Evolutionary conservation across 2,888 invertebrate genomes (phyloP).

Genomic region (Helleia helle): DNA sequence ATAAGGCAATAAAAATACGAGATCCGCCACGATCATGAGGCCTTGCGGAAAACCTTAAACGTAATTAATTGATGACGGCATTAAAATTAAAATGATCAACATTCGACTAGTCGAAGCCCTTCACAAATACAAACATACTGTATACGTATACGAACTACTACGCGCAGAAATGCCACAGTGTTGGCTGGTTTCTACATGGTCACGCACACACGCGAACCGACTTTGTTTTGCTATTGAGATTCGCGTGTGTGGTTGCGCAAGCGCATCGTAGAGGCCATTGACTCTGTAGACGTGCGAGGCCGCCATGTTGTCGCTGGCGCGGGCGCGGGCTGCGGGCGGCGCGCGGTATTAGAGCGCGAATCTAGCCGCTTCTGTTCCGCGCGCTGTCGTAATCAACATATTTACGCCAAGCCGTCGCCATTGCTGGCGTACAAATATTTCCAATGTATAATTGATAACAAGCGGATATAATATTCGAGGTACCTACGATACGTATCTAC

Average conservation of each 20-base stretch:
- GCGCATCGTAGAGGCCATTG: conserved; percentile 67
- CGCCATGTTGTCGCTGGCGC: conserved; percentile 43
- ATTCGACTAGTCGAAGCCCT: conserved; percentile 51
- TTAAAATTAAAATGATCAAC: conserved; percentile 60
- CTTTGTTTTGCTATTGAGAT: conserved; percentile 71
- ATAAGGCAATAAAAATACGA: not conserved
- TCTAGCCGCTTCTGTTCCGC: conserved; percentile 54
- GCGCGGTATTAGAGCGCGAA: conserved; percentile 57
- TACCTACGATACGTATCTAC: not conserved
- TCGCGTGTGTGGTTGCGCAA: conserved; percentile 72
- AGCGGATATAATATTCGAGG: not conserved
- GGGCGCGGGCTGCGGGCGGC: not conserved
- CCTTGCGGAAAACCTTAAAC: conserved; percentile 35
- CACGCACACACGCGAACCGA: conserved; percentile 41
- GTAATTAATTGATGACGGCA: conserved; percentile 47
- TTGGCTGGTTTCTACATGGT: conserved; percentile 17
- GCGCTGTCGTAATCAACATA: conserved; percentile 47
- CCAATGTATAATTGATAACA: conserved; percentile 19
- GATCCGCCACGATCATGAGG: conserved; percentile 3
- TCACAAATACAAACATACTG: conserved; percentile 36
- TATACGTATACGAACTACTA: conserved; percentile 10
- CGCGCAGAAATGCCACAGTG: conserved; percentile 14
- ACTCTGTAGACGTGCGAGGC: conserved; percentile 54
- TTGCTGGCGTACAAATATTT: conserved; percentile 10
- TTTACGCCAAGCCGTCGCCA: conserved; percentile 25